Percentiles rank a stretch among this genome's conserved stretches.
phyloP scores from a whole-genome alignment of 2,113 vertebrate species.

The Nothocercus nigrocapillus region DNA sequence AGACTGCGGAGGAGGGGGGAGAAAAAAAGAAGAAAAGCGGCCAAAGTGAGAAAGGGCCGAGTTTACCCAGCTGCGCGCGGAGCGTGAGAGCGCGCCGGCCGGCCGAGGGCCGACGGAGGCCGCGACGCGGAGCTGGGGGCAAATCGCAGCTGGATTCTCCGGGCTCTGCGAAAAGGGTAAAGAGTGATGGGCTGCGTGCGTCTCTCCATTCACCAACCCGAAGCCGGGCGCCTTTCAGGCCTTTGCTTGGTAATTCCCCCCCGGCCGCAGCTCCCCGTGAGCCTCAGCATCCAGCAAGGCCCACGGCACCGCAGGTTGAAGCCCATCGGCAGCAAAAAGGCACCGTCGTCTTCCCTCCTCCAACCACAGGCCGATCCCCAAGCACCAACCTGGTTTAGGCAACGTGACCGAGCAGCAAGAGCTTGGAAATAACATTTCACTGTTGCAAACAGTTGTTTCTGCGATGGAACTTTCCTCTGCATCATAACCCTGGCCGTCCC shows the following conservation, averaged over 20 bases:
- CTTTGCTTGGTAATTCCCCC: accelerated
- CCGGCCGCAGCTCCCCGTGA: accelerated
- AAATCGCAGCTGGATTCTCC: not conserved
- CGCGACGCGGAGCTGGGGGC: not conserved
- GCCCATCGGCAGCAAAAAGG: not conserved
- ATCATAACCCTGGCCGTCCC: accelerated
- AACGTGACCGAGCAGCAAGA: not conserved
- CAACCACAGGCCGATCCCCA: not conserved
- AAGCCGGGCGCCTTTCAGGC: not conserved
- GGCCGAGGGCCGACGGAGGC: accelerated
- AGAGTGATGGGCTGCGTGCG: accelerated
- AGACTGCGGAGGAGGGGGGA: accelerated
- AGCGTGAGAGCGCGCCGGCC: not conserved
- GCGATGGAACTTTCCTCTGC: not conserved
- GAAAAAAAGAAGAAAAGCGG: not conserved
- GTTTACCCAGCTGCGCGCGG: not conserved
- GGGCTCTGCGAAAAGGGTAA: not conserved
- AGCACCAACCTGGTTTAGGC: not conserved
- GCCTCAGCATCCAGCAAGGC: accelerated
- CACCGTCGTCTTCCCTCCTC: not conserved
- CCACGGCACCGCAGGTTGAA: not conserved
- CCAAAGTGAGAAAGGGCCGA: not conserved
- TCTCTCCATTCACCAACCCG: not conserved
- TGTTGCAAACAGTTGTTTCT: not conserved
- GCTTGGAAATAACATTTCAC: not conserved